Base-by-base conservation (phyloP, 2,113 vertebrate species). In the Laterallus jamaicensis region DNA sequence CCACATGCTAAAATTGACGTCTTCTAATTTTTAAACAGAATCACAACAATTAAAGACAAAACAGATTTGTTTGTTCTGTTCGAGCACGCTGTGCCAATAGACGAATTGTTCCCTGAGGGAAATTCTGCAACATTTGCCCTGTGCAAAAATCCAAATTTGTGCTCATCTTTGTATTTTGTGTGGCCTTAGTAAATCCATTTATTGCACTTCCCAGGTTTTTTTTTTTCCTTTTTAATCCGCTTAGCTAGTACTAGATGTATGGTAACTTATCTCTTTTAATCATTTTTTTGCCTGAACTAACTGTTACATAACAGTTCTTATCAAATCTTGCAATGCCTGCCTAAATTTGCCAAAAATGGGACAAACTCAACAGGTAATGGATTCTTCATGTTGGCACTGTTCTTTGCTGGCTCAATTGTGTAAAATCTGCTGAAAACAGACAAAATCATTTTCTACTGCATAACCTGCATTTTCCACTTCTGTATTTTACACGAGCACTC, bases 381-480 rank as follows among this genome's bases (percentile, higher is more conserved):
- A 17, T 68, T 79, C 66, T 67, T 76, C 3, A 71, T 44, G 26
- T 37, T 82, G 39, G 9, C 28, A 15, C 56, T 84, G 18, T 69
- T 55, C 56, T 94, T 83, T 74, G 40, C 35, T 68, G 69, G 47
- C 26, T 70, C 24, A 32, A 31, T 71, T 32, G 54, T 42, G 40
- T 5, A 47, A 39, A 39, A 49, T 52, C 44, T 55, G 32, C 5
- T 28, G 56, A 68, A 60, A 56, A 68, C 29, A 0, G 24, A 71
- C 12, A 19, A 29, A 81, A 86, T 5, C 64, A 31, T 82, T 66
- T 95, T 31, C n/a, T 79, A 40, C 78, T 31, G n/a, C 7, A 44
- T 15, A 87, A 47, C 16, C 50, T 95, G 25, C 28, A 59, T 95
- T 91, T 95, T 82, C 81, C 83, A 91, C 74, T 94, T 94, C 88